phyloP scores from a whole-genome alignment of 2,113 vertebrate genomes.

The Hylia prasina region DNA sequence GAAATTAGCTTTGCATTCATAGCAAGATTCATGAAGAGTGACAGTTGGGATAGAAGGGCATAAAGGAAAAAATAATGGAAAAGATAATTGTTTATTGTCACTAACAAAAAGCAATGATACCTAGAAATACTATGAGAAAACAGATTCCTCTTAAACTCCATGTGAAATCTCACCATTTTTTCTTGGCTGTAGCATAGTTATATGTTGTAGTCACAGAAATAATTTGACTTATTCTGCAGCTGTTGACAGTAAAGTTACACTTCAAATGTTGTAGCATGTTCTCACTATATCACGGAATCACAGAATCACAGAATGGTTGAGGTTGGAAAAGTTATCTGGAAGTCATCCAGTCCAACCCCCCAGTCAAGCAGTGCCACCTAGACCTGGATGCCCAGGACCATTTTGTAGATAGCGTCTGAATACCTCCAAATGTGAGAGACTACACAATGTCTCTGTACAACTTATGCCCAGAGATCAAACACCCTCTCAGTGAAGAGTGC shows the following conservation, averaged over 20 bases:
- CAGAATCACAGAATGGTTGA: background rate
- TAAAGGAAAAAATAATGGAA: background rate
- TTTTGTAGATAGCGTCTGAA: accelerated
- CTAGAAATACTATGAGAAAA: background rate
- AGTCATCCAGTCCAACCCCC: background rate
- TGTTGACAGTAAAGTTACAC: background rate
- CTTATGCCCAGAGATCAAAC: background rate
- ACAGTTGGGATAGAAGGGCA: background rate
- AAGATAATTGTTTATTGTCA: background rate
- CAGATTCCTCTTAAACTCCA: background rate
- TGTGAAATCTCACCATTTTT: background rate
- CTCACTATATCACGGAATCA: background rate
- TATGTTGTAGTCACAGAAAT: background rate
- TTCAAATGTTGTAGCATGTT: background rate
- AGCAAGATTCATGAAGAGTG: background rate
- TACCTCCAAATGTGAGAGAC: background rate
- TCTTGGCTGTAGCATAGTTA: background rate
- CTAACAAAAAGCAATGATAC: background rate
- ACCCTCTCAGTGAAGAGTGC: too few relatives aligned
- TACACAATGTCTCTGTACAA: background rate
- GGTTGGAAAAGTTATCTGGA: background rate
- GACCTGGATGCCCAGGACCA: background rate
- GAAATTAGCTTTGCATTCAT: background rate
- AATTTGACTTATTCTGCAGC: background rate
- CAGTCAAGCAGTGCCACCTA: accelerated